Evolutionary conservation across 2,888 invertebrate species (phyloP), one percentile per base, ranked within the genome.

Genomic region (Blastobasis adustella): DNA sequence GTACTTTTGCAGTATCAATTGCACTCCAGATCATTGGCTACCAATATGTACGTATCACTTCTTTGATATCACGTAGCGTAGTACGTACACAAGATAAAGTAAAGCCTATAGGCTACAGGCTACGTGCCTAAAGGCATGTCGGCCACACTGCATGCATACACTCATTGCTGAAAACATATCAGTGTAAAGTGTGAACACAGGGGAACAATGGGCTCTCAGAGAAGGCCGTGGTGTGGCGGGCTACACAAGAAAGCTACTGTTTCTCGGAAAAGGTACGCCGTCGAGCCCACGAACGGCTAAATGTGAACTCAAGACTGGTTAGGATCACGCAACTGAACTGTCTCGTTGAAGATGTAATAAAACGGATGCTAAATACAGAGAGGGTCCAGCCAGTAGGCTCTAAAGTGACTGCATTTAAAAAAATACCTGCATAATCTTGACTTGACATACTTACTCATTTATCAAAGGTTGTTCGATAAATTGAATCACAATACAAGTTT

Each of bases 221-320:
- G 66, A 58, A 23, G 23, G 23, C 23, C 23, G 23, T 23, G 23
- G 23, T 23, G 23, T 23, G 23, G 23, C 23, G 23, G 23, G 23
- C 23, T 23, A 23, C 23, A 82, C 78, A 83, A 80, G 71, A 69
- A 73, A 69, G 71, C 82, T 71, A 76, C 80, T 82, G 82, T 84
- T 82, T 79, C 80, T 73, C 54, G 58, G 77, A 77, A 82, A 64
- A 71, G 61, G 67, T 65, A 62, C 47, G 62, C 55, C 66, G 55
- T 66, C 67, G 69, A 71, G 66, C 71, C 54, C 56, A 49, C 59
- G 58, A 55, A 54, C 54, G 36, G 41, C 47, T 23, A 42, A 5
- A n/a, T 10, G 4, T n/a, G 43, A 6, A 9, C 39, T 42, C 42
- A 43, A 10, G 49, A 54, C 66, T 66, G 66, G 62, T 66, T 66